phyloP scores from a whole-genome alignment of 2,888 invertebrate species.

The Zygogramma bicolorata region DNA sequence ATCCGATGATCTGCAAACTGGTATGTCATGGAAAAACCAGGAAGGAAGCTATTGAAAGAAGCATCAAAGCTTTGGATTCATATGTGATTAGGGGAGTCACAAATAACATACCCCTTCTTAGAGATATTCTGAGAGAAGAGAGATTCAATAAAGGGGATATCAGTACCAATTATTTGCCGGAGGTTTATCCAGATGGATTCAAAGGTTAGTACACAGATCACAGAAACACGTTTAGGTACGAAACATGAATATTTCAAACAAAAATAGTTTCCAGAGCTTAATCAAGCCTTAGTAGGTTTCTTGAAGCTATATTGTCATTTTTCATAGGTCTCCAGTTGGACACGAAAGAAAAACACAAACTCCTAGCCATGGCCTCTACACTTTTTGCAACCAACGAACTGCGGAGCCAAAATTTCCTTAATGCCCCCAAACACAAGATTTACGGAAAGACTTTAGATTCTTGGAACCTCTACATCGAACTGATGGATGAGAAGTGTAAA shows the following conservation, averaged over 20 bases:
- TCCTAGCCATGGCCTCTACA: conserved; percentile 62
- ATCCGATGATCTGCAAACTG: conserved; percentile 78
- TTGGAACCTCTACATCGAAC: conserved; percentile 57
- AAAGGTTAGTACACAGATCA: conserved; percentile 65
- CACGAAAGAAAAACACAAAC: conserved; percentile 60
- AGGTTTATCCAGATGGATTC: conserved; percentile 72
- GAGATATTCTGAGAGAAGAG: conserved; percentile 73
- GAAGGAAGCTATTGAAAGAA: conserved; percentile 69
- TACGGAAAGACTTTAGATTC: conserved; percentile 45
- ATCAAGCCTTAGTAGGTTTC: too few species aligned
- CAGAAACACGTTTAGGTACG: too few species aligned
- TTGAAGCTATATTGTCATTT: too few species aligned
- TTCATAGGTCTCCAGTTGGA: conserved; percentile 60
- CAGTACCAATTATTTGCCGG: conserved; percentile 73
- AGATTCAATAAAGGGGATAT: conserved; percentile 70
- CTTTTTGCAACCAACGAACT: conserved; percentile 67
- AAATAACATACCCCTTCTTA: conserved; percentile 74
- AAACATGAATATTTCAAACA: too few species aligned
- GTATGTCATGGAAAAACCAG: conserved; percentile 73
- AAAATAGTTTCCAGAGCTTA: too few species aligned
- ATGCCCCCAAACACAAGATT: conserved; percentile 50
- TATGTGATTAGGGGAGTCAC: conserved; percentile 75
- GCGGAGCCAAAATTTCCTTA: conserved; percentile 54
- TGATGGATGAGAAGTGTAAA: conserved; percentile 52
- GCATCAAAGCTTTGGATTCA: conserved; percentile 70